phyloP scores from a whole-genome alignment of 2,888 invertebrate species.

The Platycnemis pennipes region DNA sequence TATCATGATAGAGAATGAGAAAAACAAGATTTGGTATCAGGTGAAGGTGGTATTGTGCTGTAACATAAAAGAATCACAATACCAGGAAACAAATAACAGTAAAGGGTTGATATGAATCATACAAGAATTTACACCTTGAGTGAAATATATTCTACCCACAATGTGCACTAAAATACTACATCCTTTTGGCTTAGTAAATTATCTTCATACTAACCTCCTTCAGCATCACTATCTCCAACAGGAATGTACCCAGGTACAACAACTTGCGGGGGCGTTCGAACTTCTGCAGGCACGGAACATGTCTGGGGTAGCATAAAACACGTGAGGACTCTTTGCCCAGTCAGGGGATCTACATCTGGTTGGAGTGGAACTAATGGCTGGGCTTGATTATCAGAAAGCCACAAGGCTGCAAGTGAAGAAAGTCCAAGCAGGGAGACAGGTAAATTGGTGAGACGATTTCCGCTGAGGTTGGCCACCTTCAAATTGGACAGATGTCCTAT shows the following conservation, averaged over 20 bases:
- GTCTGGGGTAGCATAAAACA: constrained; percentile 96
- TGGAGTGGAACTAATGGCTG: constrained; percentile 95
- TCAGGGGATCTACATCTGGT: constrained; percentile 89
- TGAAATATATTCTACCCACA: too few relatives aligned
- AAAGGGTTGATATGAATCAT: too few relatives aligned
- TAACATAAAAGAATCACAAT: too few relatives aligned
- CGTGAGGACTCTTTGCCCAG: constrained; percentile 91
- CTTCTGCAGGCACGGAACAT: constrained; percentile 70
- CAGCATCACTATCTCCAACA: constrained; percentile 76
- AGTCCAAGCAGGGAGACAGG: constrained; percentile 94
- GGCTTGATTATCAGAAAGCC: constrained; percentile 97
- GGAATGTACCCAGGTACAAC: constrained; percentile 72
- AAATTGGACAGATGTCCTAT: constrained; percentile 92
- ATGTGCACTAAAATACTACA: too few relatives aligned
- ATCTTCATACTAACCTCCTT: constrained; percentile 76
- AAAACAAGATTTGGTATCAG: too few relatives aligned
- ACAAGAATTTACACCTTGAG: too few relatives aligned
- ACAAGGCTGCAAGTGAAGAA: constrained; percentile 90
- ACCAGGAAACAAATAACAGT: too few relatives aligned
- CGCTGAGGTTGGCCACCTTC: constrained; percentile 92
- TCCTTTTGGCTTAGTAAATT: too few relatives aligned
- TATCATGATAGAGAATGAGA: too few relatives aligned
- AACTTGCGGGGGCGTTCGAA: constrained; percentile 1
- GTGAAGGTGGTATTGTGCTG: too few relatives aligned
- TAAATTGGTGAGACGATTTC: constrained; percentile 90